phyloP scores from a whole-genome alignment of 2,113 vertebrate genomes.

The Zeus faber region DNA sequence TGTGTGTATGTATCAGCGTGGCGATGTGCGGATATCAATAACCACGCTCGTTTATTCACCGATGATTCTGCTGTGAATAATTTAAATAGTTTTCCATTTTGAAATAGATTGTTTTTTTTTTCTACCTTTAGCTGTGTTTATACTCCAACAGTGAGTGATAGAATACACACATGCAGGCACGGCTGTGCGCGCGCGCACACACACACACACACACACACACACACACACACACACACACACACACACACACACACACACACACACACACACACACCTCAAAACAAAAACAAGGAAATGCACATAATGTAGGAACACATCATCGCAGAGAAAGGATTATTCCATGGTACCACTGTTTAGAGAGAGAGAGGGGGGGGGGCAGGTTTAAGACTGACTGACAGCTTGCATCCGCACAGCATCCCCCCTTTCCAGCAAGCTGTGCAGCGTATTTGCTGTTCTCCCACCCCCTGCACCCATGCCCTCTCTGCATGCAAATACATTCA shows the following conservation, averaged over 20 bases:
- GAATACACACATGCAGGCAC: slow-evolving; percentile 22
- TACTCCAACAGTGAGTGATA: slow-evolving; percentile 53
- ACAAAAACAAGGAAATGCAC: not conserved
- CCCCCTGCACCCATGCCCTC: slow-evolving; percentile 56
- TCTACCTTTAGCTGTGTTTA: slow-evolving; percentile 55
- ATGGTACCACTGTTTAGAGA: slow-evolving; percentile 35
- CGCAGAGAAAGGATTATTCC: slow-evolving; percentile 64
- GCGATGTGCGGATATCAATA: slow-evolving; percentile 64
- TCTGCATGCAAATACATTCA: slow-evolving; percentile 74
- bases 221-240: slow-evolving; percentile 9
- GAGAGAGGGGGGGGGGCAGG: slow-evolving; percentile 20
- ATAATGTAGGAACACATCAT: slow-evolving; percentile 49
- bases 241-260: slow-evolving; percentile 20
- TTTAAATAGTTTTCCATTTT: slow-evolving; percentile 70
- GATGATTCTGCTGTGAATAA: slow-evolving; percentile 71
- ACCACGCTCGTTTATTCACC: slow-evolving; percentile 66
- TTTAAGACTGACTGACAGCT: slow-evolving; percentile 77
- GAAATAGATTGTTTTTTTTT: slow-evolving; percentile 68
- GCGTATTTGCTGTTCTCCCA: slow-evolving; percentile 53
- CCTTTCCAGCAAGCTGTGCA: slow-evolving; percentile 63
- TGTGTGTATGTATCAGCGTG: slow-evolving; percentile 23
- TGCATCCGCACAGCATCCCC: slow-evolving; percentile 66
- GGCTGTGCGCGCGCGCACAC: slow-evolving; percentile 1
- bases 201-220: slow-evolving; percentile 17
- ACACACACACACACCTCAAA: not conserved